Base-by-base conservation (phyloP, 2,888 invertebrate species). In the Glaucopsyche alexis region DNA sequence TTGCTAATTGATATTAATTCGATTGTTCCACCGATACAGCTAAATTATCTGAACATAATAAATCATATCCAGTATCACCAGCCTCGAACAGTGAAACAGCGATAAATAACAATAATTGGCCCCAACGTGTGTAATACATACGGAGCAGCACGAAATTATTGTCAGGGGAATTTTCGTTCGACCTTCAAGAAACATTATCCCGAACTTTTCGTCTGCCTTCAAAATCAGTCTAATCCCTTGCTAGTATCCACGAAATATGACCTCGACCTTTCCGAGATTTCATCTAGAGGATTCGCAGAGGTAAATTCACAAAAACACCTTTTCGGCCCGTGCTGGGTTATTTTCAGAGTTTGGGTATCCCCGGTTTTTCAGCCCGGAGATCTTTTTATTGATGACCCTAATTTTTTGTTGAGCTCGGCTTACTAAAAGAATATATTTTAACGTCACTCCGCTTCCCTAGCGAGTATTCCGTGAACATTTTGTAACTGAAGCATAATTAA, bases 311-410 rank as follows among this genome's bases (percentile, higher is more conserved):
- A 77, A 77, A 77, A 77, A 73, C 75, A 78, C 77, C 75, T 76
- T 78, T 76, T n/a, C n/a, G n/a, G n/a, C n/a, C n/a, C 75, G 74
- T 76, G 76, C 78, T 76, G 78, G 77, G 78, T 78, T 78, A 79
- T 77, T 77, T 75, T 77, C 72, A 75, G 75, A 71, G 75, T 78
- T 79, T 77, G 73, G 77, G 69, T 73, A 77, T 77, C 74, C 73
- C 65, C 71, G 38, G 76, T n/a, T 76, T 76, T 73, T 69, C 73
- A 70, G 73, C n/a, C n/a, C 75, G 70, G 73, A 65, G 74, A 73
- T 71, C 71, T 71, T 76, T 77, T 77, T 77, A 77, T 79, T 77
- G 75, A 78, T 76, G 76, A 72, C 70, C 70, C 76, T 74, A 74
- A 77, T 77, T 76, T 78, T 76, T 77, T 76, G 72, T 77, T 77